phyloP scores from a whole-genome alignment of 2,888 invertebrate species.

The Norana najaformis region DNA sequence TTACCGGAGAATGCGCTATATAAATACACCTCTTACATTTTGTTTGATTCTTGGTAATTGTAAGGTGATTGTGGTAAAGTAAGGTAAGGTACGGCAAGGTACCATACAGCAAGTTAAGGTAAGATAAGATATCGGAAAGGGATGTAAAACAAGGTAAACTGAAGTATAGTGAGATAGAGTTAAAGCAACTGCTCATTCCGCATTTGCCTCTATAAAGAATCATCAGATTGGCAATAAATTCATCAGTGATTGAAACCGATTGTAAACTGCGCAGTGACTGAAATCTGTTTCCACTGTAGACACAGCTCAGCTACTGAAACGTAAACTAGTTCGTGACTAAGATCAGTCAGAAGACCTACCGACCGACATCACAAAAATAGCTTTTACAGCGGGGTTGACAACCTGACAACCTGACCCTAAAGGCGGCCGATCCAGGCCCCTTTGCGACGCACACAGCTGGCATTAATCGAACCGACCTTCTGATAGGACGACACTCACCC shows the following conservation, averaged over 20 bases:
- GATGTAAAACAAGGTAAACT: too few species aligned
- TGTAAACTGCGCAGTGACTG: too few species aligned
- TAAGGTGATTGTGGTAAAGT: background rate
- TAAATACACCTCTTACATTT: too few species aligned
- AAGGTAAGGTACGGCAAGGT: background rate
- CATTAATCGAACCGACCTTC: background rate
- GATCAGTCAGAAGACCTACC: background rate
- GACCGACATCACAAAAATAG: background rate
- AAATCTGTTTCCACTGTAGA: background rate
- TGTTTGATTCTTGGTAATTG: background rate
- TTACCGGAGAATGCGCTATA: too few species aligned
- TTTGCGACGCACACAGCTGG: too few species aligned
- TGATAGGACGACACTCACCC: background rate
- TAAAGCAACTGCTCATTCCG: background rate
- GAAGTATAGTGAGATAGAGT: too few species aligned
- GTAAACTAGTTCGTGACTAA: background rate
- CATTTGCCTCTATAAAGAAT: background rate
- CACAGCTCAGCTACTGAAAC: background rate
- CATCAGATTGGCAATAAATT: background rate
- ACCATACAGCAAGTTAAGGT: too few species aligned
- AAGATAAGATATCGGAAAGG: too few species aligned
- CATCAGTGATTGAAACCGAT: background rate
- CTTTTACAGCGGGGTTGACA: background rate
- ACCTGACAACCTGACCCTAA: background rate
- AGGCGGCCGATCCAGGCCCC: background rate